Base-by-base conservation (phyloP, 1,140 invertebrate genomes). In the Propsilocerus akamusi region DNA sequence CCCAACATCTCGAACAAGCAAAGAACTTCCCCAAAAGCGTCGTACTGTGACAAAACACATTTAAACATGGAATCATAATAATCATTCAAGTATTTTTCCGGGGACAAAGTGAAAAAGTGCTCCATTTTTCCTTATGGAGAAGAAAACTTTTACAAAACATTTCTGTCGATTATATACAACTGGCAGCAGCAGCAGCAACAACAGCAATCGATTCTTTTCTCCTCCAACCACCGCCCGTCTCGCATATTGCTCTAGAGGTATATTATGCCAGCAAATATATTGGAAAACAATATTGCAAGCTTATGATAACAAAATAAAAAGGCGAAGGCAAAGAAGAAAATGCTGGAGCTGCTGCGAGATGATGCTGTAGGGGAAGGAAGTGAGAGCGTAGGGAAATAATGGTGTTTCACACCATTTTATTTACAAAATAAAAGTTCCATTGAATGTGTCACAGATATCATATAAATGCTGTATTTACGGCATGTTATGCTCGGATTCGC, bases 351-450 rank as follows among this genome's bases (percentile, higher is more conserved):
- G n/a, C n/a, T n/a, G n/a, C n/a, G 22, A 20, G n/a, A n/a, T n/a
- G n/a, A 41, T 17, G 34, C 2, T 41, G 14, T 41, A 20, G n/a
- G 10, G 10, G 22, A 41, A 20, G 22, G 22, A 17, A 30, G 14
- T 12, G 11, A 30, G 14, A 30, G 28, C 12, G 22, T 14, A 41
- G 5, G 17, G 22, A 41, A 41, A 41, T 41, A 41, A 41, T 41
- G 17, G 34, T 41, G 34, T 41, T 41, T 41, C 34, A 17, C 34
- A 41, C 34, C 34, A 41, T 41, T 41, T 41, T 41, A 41, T 41
- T 41, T 41, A 41, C 34, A 41, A 41, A 41, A 41, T 41, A 41
- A 41, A 41, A 41, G 34, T 41, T 41, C 34, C 34, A 41, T 41
- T 41, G 17, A n/a, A 41, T 41, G 22, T 41, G 34, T 41, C 34